Conservation (phyloP, 2,888 invertebrate genomes). For the Clunio marinus region DNA sequence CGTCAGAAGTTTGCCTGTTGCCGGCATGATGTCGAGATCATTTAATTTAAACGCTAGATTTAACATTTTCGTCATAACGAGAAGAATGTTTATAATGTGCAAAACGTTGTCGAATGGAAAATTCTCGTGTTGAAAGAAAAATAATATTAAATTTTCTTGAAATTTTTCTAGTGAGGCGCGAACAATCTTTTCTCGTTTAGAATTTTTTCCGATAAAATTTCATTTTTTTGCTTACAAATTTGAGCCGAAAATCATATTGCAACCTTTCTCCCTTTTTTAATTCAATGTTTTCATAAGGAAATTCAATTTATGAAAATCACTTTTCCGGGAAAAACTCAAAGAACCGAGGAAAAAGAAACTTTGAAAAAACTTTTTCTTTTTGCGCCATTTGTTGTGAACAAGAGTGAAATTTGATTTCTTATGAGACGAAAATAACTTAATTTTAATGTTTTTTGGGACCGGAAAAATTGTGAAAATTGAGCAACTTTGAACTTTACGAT, state of each 20-base stretch:
- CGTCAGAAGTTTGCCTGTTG: conserved; percentile 19
- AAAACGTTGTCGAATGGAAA: not conserved
- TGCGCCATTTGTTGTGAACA: conserved; percentile 4
- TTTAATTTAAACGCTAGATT: conserved; percentile 27
- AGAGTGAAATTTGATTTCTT: not conserved
- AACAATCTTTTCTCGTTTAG: not conserved
- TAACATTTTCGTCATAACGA: conserved; percentile 7
- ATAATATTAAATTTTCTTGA: conserved; percentile 1
- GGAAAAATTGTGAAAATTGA: not conserved
- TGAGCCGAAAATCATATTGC: not conserved
- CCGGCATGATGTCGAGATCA: conserved; percentile 15
- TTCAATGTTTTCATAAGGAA: not conserved
- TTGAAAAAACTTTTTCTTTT: not conserved
- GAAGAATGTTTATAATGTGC: conserved; percentile 6
- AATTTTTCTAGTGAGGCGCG: too few relatives aligned
- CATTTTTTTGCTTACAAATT: not conserved
- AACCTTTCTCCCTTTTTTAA: not conserved
- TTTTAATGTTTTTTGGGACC: not conserved
- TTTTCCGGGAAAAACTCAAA: not conserved
- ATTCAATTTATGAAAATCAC: conserved; percentile 10
- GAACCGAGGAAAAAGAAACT: not conserved
- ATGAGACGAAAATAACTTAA: not conserved
- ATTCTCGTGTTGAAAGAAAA: not conserved
- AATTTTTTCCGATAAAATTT: not conserved
- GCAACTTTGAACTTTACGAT: too few relatives aligned